Conservation (phyloP, 2,888 invertebrate genomes). For the Parnassius orleans region DNA sequence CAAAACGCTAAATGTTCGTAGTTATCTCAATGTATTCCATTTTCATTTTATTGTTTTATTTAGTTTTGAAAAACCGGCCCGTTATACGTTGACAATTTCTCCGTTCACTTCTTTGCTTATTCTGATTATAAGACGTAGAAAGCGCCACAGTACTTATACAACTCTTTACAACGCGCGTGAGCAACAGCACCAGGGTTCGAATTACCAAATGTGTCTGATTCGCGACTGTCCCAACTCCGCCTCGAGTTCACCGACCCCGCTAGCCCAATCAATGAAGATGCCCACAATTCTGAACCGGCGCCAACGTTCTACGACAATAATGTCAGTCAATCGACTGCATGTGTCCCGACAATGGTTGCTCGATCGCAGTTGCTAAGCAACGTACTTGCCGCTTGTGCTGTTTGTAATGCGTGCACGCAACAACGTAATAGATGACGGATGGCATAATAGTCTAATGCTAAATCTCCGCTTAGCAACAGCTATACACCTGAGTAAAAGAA, state of each 20-base stretch:
- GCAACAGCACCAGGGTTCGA: conserved; percentile 46
- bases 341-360: conserved; percentile 14
- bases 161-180: conserved; percentile 57
- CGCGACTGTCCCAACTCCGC: conserved; percentile 52
- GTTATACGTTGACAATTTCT: conserved; percentile 69
- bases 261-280: conserved; percentile 51
- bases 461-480: conserved; percentile 26
- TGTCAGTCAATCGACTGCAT: conserved; percentile 23
- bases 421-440: conserved; percentile 13
- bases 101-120: conserved; percentile 70
- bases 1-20: not conserved
- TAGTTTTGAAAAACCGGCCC: conserved; percentile 47
- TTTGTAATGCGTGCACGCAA: conserved; percentile 14
- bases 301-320: conserved; percentile 41
- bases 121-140: conserved; percentile 69
- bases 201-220: conserved; percentile 52
- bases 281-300: conserved; percentile 42
- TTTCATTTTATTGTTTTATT: conserved; percentile 54
- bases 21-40: conserved; percentile 36
- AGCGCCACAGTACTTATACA: conserved; percentile 70
- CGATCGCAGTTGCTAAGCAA: conserved; percentile 15
- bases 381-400: not conserved
- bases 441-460: conserved; percentile 23
- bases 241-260: conserved; percentile 58
- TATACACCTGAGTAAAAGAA: conserved; percentile 41